A percentile compares a stretch with the other conserved stretches of the same genome.
These are phyloP conservation scores for Sarcoramphus papa DNA, from an alignment of 2,797 vertebrate genomes.

Conservation along the genomic window DNA sequence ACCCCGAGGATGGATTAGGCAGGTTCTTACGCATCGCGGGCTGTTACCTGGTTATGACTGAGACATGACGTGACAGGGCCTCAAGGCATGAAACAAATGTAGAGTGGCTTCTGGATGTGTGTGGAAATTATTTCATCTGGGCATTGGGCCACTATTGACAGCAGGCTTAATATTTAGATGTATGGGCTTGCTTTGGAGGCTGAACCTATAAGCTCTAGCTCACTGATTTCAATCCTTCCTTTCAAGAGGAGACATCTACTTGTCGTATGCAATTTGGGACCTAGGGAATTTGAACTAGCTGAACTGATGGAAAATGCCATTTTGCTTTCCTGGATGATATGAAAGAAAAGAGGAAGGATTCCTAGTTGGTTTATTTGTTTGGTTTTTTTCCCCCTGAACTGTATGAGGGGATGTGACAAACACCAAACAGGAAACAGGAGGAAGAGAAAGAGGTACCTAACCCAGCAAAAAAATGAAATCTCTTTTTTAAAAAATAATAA, in stretches of 20 bases:
- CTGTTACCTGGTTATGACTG: not conserved
- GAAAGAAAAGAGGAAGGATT: not conserved
- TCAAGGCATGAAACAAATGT: not conserved
- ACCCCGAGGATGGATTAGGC: fast-evolving
- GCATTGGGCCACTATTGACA: not conserved
- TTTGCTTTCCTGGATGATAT: not conserved
- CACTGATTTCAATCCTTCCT: not conserved
- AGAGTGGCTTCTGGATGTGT: not conserved
- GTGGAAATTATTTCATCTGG: not conserved
- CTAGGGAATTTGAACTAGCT: not conserved
- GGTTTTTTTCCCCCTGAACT: not conserved
- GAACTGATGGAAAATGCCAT: not conserved
- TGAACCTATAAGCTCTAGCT: not conserved
- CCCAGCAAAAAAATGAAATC: not conserved
- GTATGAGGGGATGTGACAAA: not conserved
- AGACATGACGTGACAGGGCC: fast-evolving
- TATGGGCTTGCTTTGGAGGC: not conserved
- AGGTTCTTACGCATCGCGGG: fast-evolving
- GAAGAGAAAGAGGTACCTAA: not conserved
- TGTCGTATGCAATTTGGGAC: not conserved
- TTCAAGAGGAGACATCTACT: not conserved
- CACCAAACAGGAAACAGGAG: not conserved
- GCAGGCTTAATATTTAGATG: not conserved
- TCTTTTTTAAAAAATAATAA: not conserved
- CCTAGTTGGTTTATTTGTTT: not conserved